Base-by-base conservation (phyloP, 2,113 vertebrate genomes). In the Odontesthes bonariensis region DNA sequence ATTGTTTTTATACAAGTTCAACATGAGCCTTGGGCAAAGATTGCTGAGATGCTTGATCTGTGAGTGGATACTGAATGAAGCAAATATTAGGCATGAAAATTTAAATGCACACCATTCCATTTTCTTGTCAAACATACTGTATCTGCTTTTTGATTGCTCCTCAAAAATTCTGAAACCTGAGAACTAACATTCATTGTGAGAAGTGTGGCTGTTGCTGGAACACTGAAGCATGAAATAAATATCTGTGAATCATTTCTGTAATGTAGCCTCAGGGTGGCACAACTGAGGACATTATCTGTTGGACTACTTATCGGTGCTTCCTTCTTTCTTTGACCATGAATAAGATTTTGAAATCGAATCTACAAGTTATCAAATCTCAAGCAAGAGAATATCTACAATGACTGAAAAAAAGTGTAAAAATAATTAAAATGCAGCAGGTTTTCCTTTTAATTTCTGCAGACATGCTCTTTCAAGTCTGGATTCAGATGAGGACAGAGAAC, bases 221-320 rank as follows among this genome's bases (percentile, higher is more conserved):
- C 67, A 70, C 68, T 69, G 20, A 32, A 69, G 65, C 77, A 82
- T 46, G 40, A 85, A 92, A 88, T 90, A 92, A 82, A 8, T 23
- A 89, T 87, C 78, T 81, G 49, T 70, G 87, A 84, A 89, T 90
- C 53, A 77, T 89, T 89, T 86, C 51, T 23, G 35, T 69, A n/a
- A 74, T 61, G 57, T 85, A 59, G 84, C 89, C 92, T 68, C 75
- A 56, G 85, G 85, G 79, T 57, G 80, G 75, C 73, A 77, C 75
- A 75, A 86, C 88, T 80, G 79, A 91, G 76, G 75, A 91, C 78
- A 83, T 87, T 88, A 89, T 91, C 89, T 82, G 35, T 70, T 35
- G 69, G 77, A 88, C 76, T 84, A 77, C 87, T 90, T 89, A 89
- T 75, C 73, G 65, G 71, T 23, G 77, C 84, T 88, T 86, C 67